Base-by-base conservation (phyloP, 1,140 invertebrate species). In the Monochamus saltuarius region DNA sequence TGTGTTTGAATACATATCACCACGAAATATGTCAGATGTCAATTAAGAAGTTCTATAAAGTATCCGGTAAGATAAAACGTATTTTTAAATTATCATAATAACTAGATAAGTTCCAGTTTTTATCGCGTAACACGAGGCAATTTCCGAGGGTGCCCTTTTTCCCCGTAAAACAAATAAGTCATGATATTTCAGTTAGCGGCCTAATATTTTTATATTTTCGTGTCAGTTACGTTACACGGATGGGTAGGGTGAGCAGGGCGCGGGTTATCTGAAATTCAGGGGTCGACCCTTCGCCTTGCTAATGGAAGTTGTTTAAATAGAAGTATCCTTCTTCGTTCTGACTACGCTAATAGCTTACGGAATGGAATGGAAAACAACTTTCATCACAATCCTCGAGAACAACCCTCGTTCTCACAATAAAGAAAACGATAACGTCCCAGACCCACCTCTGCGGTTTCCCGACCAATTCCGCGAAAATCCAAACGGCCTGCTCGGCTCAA, bases 241-340 rank as follows among this genome's bases (percentile, higher is more conserved):
- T 61, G 43, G 53, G 45, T 50, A 43, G 46, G 36, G 49, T 59
- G 38, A 58, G 57, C 16, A 35, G 36, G 35, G 45, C 40, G 64
- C 52, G 52, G 61, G 58, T 66, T 63, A 63, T 56, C 62, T 63
- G 39, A 45, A 60, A 37, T 51, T 57, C 58, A 51, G 50, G 43
- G 54, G 56, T 45, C 60, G 60, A 56, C 43, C 45, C 62, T 49
- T 37, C 58, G 60, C 62, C 52, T 53, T 59, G 60, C 68, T 73
- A 73, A 73, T 73, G 67, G 71, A 73, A 73, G 67, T 73, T 70
- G 65, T 71, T 73, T 73, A 73, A 73, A 73, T 70, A 70, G 69
- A 67, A 71, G 65, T 66, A 71, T 71, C 69, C 67, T 73, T 68
- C 70, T 67, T 67, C 65, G 66, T 65, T 66, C 61, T 71, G 68